Base-by-base conservation (phyloP, 1,140 invertebrate species). In the Ceratoteleas bidentatus region DNA sequence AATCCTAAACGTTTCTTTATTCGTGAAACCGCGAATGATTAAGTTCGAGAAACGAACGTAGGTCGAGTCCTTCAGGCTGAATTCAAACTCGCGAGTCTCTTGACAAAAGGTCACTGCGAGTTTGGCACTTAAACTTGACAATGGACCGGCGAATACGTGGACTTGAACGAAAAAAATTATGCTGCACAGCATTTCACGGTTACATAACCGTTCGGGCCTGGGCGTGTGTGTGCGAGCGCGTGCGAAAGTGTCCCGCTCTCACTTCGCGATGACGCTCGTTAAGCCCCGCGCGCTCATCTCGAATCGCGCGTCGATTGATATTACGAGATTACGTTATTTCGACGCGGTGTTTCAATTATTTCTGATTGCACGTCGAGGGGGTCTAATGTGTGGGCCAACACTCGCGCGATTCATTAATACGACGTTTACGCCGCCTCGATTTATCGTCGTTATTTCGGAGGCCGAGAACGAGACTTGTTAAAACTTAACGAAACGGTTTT, bases 61-160 rank as follows among this genome's bases (percentile, higher is more conserved):
- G 78, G 69, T 76, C 53, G 73, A 83, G 78, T 77, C 76, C 73
- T 80, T 78, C 81, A 34, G 57, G 13, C 65, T 49, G 38, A 77
- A 78, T 75, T 45, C 57, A 66, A 74, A 82, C 61, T 83, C 56
- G 70, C 68, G 74, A 83, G 53, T 49, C 62, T 81, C 74, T 81
- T 72, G 62, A 74, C 69, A 78, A 83, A 78, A 81, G 82, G 82
- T 81, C 77, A 81, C 68, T 78, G 73, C 69, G 64, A 86, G 87
- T 88, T 87, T 74, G 85, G 84, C 79, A 72, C 58, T 89, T 88
- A 88, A 88, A 88, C 88, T 89, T 89, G 88, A 89, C 87, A 89
- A 88, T 89, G 88, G 87, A 52, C 76, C 83, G 75, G 47, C 68
- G 75, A 85, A 87, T 84, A 73, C 79, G 66, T 82, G 85, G 86